These are phyloP conservation scores for Meda fulgida DNA, from an alignment of 2,797 vertebrate genomes.

Conservation along the genomic window DNA sequence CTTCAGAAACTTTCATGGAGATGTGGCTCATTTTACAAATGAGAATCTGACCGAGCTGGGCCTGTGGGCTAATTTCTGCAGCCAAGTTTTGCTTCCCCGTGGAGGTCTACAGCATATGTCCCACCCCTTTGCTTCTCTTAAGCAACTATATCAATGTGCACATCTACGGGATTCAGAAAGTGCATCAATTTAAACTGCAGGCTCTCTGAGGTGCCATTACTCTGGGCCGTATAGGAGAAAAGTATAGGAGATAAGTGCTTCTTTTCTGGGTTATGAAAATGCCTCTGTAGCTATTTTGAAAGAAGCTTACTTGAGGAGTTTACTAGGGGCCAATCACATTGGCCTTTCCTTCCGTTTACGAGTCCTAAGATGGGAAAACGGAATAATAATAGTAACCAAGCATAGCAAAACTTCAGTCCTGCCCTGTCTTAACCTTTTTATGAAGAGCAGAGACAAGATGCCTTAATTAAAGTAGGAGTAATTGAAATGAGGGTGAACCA, in stretches of 20 bases:
- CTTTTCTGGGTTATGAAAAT: constrained; percentile 48
- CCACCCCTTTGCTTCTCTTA: constrained; percentile 52
- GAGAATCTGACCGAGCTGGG: neutral
- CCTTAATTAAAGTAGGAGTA: constrained; percentile 52
- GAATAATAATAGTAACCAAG: constrained; percentile 44
- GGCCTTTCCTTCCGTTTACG: constrained; percentile 8
- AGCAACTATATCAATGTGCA: constrained; percentile 64
- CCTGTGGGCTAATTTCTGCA: neutral
- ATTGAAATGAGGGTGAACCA: constrained; percentile 22
- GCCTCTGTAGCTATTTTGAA: constrained; percentile 52
- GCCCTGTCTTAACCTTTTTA: constrained; percentile 17
- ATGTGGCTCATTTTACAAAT: constrained; percentile 22
- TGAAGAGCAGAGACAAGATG: constrained; percentile 37
- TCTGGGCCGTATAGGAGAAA: constrained; percentile 29
- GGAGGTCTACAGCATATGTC: constrained; percentile 23
- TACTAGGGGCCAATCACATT: constrained; percentile 24
- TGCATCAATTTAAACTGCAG: constrained; percentile 52
- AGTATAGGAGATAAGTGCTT: constrained; percentile 27
- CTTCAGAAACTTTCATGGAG: constrained; percentile 19
- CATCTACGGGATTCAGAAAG: constrained; percentile 64
- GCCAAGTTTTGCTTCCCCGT: neutral
- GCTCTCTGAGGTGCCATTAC: constrained; percentile 64
- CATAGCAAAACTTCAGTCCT: constrained; percentile 43
- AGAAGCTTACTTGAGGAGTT: constrained; percentile 34
- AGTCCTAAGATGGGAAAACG: constrained; percentile 11